These are phyloP conservation scores for Amblyteles armatorius DNA, from an alignment of 2,888 invertebrate genomes.

Conservation along the genomic window DNA sequence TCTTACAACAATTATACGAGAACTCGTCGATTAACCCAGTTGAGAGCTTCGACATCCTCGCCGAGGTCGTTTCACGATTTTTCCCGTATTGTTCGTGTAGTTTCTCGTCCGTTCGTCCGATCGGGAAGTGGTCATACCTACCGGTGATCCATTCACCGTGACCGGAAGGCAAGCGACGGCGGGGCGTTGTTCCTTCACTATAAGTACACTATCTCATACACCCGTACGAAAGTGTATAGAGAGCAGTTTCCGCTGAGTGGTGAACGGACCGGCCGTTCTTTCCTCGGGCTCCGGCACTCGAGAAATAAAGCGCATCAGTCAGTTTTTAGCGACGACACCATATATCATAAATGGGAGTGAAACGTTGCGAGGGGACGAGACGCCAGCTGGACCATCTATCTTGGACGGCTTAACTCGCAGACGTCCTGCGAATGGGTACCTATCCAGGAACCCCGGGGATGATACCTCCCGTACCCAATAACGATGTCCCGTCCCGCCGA, in stretches of 20 bases:
- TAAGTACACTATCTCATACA: background rate
- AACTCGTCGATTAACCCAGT: slow-evolving; percentile 12
- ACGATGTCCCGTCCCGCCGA: slow-evolving; percentile 41
- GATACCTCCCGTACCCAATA: slow-evolving; percentile 43
- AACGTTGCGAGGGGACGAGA: slow-evolving; percentile 69
- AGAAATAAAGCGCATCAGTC: slow-evolving; percentile 75
- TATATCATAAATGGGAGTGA: slow-evolving; percentile 78
- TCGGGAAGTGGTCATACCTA: slow-evolving; percentile 24
- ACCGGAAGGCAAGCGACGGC: background rate
- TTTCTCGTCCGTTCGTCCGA: slow-evolving; percentile 48
- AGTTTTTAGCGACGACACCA: slow-evolving; percentile 76
- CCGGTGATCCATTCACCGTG: slow-evolving; percentile 37
- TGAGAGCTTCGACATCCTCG: background rate
- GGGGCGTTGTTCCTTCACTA: slow-evolving; percentile 4
- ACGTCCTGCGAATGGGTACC: slow-evolving; percentile 56
- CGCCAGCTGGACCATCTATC: slow-evolving; percentile 77
- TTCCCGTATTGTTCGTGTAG: slow-evolving; percentile 57
- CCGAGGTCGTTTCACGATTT: slow-evolving; percentile 50
- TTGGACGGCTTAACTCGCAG: slow-evolving; percentile 75
- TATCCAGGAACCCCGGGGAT: slow-evolving; percentile 19
- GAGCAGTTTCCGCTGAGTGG: slow-evolving; percentile 16
- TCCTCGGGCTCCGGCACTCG: slow-evolving; percentile 8
- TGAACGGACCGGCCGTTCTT: slow-evolving; percentile 32
- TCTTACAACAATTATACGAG: no score
- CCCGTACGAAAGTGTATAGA: background rate